Evolutionary conservation across 1,140 invertebrate species (phyloP), one percentile per base, ranked within the genome.

Genomic region (Brachionus calyciflorus): DNA sequence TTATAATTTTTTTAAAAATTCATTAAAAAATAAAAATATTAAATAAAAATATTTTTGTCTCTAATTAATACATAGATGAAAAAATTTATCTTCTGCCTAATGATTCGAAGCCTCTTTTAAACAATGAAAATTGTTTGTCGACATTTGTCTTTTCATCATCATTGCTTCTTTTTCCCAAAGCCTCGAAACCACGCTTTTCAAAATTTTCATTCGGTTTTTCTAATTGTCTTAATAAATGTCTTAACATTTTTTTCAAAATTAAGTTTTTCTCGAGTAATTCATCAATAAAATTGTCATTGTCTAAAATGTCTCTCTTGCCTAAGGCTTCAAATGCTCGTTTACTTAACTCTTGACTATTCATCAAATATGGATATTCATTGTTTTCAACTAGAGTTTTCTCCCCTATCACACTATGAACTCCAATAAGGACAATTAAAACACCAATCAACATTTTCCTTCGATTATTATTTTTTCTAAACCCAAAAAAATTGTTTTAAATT

Each of bases 31-130:
- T 41, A 17, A 41, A 63, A 60, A 63, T 44, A 24, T 28, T 24
- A 41, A 26, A 65, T 44, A 65, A 41, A 65, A 44, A 44, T 65
- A 44, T 44, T 44, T 44, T 65, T 46, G 44, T 46, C 14, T 46
- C 9, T 37, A 37, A 37, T 37, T 37, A 9, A 37, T 33, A 60
- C 33, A 60, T 9, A 60, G 37, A 65, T n/a, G 24, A 65, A 19
- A 65, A 44, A 12, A 24, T 9, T 14, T 44, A 44, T 65, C 41
- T 44, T 65, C 44, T 65, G 24, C 60, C 60, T 3, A 65, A n/a
- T 10, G 60, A 21, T 65, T 65, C 60, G 28, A 65, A 65, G 14
- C 60, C 60, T 65, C 60, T 24, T 65, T 65, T 65, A n/a, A 44
- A 24, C 6, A 44, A 19, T 41, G 40, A 41, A 44, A 65, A 65